A percentile compares a stretch with the other conserved stretches of the same genome.
Evolutionary conservation across 2,113 vertebrate genomes (phyloP).

Genomic region (Osmerus eperlanus): DNA sequence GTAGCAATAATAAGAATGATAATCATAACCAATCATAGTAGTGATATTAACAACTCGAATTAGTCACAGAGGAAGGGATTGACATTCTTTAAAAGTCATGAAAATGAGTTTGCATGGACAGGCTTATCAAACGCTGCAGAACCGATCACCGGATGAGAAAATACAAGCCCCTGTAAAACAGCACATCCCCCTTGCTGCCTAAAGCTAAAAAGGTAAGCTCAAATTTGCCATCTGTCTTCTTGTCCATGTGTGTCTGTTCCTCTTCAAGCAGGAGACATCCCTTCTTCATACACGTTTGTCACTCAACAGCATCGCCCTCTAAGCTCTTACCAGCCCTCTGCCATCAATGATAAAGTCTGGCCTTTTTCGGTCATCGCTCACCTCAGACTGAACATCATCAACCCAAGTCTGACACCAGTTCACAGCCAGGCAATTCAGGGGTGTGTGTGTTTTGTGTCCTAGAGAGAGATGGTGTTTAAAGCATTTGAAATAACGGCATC

Average conservation of each 20-base stretch:
- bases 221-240: constrained; percentile 52
- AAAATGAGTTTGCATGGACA: constrained; percentile 52
- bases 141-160: constrained; percentile 63
- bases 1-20: constrained; percentile 70
- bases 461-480: constrained; percentile 31
- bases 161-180: constrained; percentile 56
- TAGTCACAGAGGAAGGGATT: constrained; percentile 61
- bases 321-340: constrained; percentile 19
- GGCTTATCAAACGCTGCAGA: constrained; percentile 62
- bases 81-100: constrained; percentile 61
- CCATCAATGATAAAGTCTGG: constrained; percentile 49
- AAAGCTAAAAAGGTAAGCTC: constrained; percentile 59
- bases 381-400: constrained; percentile 40
- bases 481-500: constrained; percentile 31
- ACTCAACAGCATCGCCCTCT: constrained; percentile 21
- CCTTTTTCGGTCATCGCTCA: constrained; percentile 47
- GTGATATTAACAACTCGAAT: constrained; percentile 70
- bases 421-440: constrained; percentile 34
- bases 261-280: constrained; percentile 48
- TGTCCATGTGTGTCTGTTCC: constrained; percentile 47
- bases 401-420: constrained; percentile 40
- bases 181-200: constrained; percentile 48
- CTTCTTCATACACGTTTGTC: constrained; percentile 34
- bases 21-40: constrained; percentile 73
- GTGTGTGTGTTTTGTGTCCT: constrained; percentile 15